Percentiles rank a stretch among this genome's conserved stretches.
Conservation (phyloP, 1,140 invertebrate species). For the Periplaneta americana region DNA sequence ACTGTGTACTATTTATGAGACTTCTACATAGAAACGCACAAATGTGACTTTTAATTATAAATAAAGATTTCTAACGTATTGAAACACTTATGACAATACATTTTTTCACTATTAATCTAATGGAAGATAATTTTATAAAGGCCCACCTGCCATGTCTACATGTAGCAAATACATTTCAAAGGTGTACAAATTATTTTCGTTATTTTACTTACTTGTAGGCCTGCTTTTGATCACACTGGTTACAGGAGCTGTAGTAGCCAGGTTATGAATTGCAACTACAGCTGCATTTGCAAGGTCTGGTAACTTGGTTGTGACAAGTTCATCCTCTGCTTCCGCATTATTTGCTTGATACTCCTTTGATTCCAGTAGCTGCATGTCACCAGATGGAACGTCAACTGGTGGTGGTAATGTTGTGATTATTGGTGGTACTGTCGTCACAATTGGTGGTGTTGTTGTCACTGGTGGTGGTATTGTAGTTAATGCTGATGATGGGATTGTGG, state of each 20-base stretch:
- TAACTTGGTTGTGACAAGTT: background rate
- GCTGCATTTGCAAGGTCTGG: slow-evolving; percentile 29
- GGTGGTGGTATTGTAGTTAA: background rate
- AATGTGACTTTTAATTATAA: too few species aligned
- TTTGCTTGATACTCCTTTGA: background rate
- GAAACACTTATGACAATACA: too few species aligned
- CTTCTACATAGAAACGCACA: too few species aligned
- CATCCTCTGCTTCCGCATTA: background rate
- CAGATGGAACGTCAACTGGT: slow-evolving; percentile 3
- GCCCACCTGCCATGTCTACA: too few species aligned
- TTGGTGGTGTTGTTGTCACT: background rate
- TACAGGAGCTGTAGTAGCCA: slow-evolving; percentile 25
- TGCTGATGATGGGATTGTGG: background rate
- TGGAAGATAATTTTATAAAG: too few species aligned
- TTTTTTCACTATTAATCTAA: too few species aligned
- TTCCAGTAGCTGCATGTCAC: background rate
- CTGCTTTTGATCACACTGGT: background rate
- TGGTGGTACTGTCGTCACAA: background rate
- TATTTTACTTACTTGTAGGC: background rate
- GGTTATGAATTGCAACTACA: slow-evolving; percentile 30
- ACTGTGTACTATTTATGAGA: too few species aligned
- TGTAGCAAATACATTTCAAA: too few species aligned
- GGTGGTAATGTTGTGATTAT: too few species aligned
- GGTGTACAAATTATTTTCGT: too few species aligned
- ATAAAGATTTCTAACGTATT: too few species aligned